Evolutionary conservation across 2,113 vertebrate genomes (phyloP), one percentile per base, ranked within the genome.

Genomic region (Crotalus tigris): DNA sequence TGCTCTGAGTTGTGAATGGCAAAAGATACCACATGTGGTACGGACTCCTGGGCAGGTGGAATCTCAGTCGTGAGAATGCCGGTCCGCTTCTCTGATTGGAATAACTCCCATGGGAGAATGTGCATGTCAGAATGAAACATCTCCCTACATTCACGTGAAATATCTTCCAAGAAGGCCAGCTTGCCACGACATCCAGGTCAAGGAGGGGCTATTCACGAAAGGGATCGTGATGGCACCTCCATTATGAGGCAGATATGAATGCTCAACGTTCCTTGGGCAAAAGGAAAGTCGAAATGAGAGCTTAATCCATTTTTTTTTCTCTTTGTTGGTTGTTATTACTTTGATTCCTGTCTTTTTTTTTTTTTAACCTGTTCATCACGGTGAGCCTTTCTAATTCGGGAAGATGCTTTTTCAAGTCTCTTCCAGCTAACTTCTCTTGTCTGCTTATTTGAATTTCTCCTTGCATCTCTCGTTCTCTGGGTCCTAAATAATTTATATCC

Each of bases 401-500:
- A 12, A n/a, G 19, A 19, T 29, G 3, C 33, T 29, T 24, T 54
- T 49, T 1, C 12, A 8, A 0, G 51, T 64, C 69, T 26, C 46
- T 61, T 12, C 5, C 46, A 10, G 0, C 29, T 5, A 33, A 29
- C 1, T 0, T 4, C 51, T 1, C 5, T 0, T 0, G 7, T 93
- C 75, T n/a, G 29, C 53, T 5, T 91, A 81, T 23, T 93, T 10
- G 91, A 6, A 0, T 39, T 55, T 33, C 49, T 89, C 24, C 81
- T 7, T 15, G n/a, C 33, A 33, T 19, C 75, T 53, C 0, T 90
- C 21, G 51, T 39, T 57, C 90, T 0, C 69, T 3, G 0, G 95
- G 91, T 44, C 91, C 92, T 2, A 3, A 0, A 89, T 61, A 64
- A 33, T 39, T 58, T 64, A 88, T 53, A 88, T 90, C 29, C 92